These are phyloP conservation scores for Halesus radiatus DNA, from an alignment of 1,140 invertebrate species.

Conservation along the genomic window DNA sequence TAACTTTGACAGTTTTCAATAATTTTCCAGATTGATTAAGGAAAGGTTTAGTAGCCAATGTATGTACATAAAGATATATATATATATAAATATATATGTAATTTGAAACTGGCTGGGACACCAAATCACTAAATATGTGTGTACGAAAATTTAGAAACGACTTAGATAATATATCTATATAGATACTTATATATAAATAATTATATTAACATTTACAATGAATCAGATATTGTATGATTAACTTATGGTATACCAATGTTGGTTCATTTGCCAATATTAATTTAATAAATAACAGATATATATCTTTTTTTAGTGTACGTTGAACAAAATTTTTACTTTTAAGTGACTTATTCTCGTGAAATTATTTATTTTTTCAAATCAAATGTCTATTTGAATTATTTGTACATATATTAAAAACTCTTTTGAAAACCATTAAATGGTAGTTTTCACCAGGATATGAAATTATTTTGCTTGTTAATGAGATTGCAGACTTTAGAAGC, in stretches of 20 bases:
- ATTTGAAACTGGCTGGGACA: slow-evolving; percentile 39
- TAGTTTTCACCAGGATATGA: slow-evolving; percentile 21
- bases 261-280: slow-evolving; percentile 42
- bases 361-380: slow-evolving; percentile 33
- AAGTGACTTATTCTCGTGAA: slow-evolving; percentile 34
- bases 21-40: slow-evolving; percentile 4
- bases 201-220: slow-evolving; percentile 51
- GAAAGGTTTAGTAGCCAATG: slow-evolving; percentile 1
- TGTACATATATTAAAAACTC: slow-evolving; percentile 19
- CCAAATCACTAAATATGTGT: slow-evolving; percentile 32
- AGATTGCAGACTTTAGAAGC: slow-evolving; percentile 39
- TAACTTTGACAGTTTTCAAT: slow-evolving; percentile 21
- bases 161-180: slow-evolving; percentile 46
- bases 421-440: slow-evolving; percentile 34
- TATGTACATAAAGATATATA: slow-evolving; percentile 27
- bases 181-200: slow-evolving; percentile 47
- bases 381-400: slow-evolving; percentile 17
- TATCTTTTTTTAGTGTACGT: slow-evolving; percentile 38
- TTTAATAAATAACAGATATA: slow-evolving; percentile 45
- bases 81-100: not conserved
- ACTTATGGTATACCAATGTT: slow-evolving; percentile 45
- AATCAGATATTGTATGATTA: slow-evolving; percentile 42
- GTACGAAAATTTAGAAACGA: slow-evolving; percentile 42
- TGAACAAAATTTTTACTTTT: slow-evolving; percentile 41
- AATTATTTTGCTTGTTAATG: slow-evolving; percentile 19